Conservation (phyloP, 2,888 invertebrate genomes). For the Sialis lutaria region DNA sequence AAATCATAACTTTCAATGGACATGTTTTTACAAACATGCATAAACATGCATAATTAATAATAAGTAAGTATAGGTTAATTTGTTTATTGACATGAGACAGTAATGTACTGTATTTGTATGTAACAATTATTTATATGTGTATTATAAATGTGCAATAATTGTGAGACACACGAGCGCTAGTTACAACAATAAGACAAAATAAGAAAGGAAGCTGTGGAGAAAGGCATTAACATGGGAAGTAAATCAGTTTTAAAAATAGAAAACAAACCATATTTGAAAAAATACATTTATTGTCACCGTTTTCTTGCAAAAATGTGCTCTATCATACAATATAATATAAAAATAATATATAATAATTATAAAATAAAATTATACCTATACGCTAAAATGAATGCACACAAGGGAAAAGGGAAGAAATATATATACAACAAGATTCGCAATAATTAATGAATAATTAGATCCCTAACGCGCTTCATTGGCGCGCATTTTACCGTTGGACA, state of each 20-base stretch:
- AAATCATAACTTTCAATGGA: too few relatives aligned
- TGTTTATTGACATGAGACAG: too few relatives aligned
- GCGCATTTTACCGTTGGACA: neutral
- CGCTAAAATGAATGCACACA: neutral
- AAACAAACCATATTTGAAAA: slow-evolving; percentile 1
- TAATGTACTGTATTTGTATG: too few relatives aligned
- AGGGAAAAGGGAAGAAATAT: neutral
- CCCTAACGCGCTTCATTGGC: neutral
- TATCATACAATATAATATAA: slow-evolving; percentile 4
- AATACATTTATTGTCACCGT: slow-evolving; percentile 8
- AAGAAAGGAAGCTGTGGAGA: too few relatives aligned
- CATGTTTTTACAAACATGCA: too few relatives aligned
- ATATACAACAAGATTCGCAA: slow-evolving; percentile 1
- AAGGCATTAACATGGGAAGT: too few relatives aligned
- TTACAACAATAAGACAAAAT: too few relatives aligned
- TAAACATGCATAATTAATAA: too few relatives aligned
- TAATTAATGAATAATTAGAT: neutral
- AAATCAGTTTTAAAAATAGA: neutral
- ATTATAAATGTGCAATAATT: too few relatives aligned
- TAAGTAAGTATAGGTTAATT: too few relatives aligned
- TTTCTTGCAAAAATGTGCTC: slow-evolving; percentile 5
- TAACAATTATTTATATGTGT: too few relatives aligned
- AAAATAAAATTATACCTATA: slow-evolving; percentile 3
- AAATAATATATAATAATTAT: slow-evolving; percentile 4
- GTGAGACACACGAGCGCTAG: too few relatives aligned